Evolutionary conservation across 2,888 invertebrate genomes (phyloP).

Genomic region (Thumatha senex): DNA sequence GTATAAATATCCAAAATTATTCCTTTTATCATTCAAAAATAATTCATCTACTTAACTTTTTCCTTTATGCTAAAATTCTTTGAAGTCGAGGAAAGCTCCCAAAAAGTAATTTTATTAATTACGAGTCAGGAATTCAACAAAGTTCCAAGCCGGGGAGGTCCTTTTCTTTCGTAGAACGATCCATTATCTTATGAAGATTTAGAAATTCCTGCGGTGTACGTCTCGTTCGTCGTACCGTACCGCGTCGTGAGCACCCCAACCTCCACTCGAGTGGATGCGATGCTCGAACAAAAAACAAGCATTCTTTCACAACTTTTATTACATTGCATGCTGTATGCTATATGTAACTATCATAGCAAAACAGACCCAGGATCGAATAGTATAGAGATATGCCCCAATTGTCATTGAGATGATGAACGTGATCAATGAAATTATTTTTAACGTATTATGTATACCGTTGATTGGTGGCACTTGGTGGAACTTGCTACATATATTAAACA

Average conservation of each 20-base stretch:
- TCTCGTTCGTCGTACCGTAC: conserved; percentile 39
- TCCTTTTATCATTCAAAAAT: conserved; percentile 80
- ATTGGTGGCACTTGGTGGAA: no score
- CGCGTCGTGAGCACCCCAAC: conserved; percentile 12
- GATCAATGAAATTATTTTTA: no score
- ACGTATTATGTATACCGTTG: no score
- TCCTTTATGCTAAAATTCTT: conserved; percentile 82
- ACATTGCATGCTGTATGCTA: conserved; percentile 26
- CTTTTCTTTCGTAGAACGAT: conserved; percentile 78
- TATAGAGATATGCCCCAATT: no score
- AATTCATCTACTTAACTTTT: conserved; percentile 83
- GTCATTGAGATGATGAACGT: no score
- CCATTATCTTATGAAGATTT: conserved; percentile 84
- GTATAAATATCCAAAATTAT: conserved; percentile 77
- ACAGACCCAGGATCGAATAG: conserved; percentile 9
- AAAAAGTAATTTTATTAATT: conserved; percentile 84
- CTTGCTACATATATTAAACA: no score
- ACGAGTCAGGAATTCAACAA: conserved; percentile 83
- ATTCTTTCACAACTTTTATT: conserved; percentile 40
- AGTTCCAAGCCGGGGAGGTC: conserved; percentile 77
- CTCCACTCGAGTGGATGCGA: conserved; percentile 20
- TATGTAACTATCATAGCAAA: conserved; percentile 15
- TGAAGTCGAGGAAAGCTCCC: conserved; percentile 82
- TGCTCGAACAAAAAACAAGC: conserved; percentile 29
- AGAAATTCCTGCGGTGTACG: conserved; percentile 78